Evolutionary conservation across 2,113 vertebrate species (phyloP).

Genomic region (Elachura formosa): DNA sequence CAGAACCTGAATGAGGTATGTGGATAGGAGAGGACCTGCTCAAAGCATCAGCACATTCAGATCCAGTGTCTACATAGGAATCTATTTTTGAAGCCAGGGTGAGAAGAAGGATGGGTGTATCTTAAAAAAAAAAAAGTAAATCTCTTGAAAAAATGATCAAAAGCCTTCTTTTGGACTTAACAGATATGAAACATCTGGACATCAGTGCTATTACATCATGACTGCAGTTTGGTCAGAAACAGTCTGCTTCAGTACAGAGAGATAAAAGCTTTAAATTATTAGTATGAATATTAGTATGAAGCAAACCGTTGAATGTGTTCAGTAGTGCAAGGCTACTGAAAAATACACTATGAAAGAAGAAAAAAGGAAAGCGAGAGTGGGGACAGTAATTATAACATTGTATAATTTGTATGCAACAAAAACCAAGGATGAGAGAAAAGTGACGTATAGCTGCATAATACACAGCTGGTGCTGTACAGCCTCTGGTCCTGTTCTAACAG

Average conservation of each 20-base stretch:
- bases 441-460: background rate
- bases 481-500: background rate
- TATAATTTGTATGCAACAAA: background rate
- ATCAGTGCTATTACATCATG: background rate
- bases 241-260: background rate
- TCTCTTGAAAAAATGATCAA: background rate
- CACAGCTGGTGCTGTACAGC: background rate
- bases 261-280: background rate
- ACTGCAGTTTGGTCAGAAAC: background rate
- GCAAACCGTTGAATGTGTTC: background rate
- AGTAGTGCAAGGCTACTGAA: background rate
- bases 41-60: background rate
- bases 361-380: background rate
- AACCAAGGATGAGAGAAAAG: background rate
- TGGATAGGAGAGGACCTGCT: background rate
- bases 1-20: background rate
- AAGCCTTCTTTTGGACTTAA: background rate
- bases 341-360: background rate
- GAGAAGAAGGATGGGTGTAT: background rate
- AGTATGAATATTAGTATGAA: background rate
- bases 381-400: background rate
- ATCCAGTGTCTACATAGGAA: background rate
- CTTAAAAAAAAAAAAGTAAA: background rate
- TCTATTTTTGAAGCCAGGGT: background rate
- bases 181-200: background rate